Evolutionary conservation across 2,113 vertebrate genomes (phyloP).

Genomic region (Indicator maculatus): DNA sequence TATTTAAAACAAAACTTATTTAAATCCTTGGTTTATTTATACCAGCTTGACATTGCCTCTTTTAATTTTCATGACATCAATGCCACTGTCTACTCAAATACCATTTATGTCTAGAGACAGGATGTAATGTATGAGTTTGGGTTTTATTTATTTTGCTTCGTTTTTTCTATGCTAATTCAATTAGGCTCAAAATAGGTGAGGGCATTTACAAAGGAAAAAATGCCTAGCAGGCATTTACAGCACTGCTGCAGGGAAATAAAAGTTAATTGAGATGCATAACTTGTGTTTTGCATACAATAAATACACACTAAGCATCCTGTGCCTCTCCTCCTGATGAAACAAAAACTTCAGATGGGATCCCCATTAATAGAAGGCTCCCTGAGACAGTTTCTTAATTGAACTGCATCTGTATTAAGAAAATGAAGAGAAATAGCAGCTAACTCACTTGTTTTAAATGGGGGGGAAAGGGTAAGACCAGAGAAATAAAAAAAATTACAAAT

Average conservation of each 20-base stretch:
- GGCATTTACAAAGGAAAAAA: conserved; percentile 50
- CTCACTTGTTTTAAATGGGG: not conserved
- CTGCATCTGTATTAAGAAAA: not conserved
- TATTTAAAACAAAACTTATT: not conserved
- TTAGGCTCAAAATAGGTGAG: conserved; percentile 18
- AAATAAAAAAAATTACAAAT: not conserved
- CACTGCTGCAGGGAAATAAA: not conserved
- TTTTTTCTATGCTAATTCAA: conserved; percentile 31
- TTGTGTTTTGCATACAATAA: conserved; percentile 24
- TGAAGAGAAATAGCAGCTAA: not conserved
- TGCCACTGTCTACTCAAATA: not conserved
- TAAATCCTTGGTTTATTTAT: not conserved
- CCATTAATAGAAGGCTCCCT: not conserved
- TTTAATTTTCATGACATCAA: conserved; percentile 22
- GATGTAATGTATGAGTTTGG: not conserved
- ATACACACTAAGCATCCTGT: not conserved
- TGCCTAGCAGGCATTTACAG: conserved; percentile 7
- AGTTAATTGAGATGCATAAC: conserved; percentile 1
- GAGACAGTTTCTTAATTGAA: conserved; percentile 18
- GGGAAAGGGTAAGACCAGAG: not conserved
- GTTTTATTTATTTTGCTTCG: conserved; percentile 34
- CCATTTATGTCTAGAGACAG: not conserved
- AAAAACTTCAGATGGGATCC: not conserved
- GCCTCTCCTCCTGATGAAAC: not conserved
- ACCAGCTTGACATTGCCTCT: not conserved